phyloP scores from a whole-genome alignment of 2,888 invertebrate genomes.

The Coleophora flavipennella region DNA sequence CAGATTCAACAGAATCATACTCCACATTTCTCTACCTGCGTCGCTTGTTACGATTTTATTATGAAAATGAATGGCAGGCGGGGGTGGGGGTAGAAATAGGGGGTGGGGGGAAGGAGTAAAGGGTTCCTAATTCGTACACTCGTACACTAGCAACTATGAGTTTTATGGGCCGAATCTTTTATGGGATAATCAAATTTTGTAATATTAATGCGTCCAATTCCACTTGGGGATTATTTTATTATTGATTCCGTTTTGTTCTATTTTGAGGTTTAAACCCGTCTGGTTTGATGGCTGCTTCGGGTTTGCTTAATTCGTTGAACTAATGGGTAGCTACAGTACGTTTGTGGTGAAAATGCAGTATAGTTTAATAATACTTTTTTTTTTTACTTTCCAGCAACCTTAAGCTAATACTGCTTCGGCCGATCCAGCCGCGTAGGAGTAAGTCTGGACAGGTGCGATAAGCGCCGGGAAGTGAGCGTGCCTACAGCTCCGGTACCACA shows the following conservation, averaged over 20 bases:
- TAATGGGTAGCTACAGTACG: too few relatives aligned
- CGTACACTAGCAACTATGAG: constrained; percentile 51
- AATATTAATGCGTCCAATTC: constrained; percentile 66
- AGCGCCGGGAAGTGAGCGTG: too few relatives aligned
- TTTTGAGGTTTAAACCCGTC: neutral
- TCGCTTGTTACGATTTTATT: constrained; percentile 72
- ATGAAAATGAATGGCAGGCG: constrained; percentile 70
- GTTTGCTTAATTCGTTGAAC: too few relatives aligned
- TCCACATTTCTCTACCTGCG: constrained; percentile 71
- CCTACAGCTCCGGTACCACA: too few relatives aligned
- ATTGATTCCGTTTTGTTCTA: constrained; percentile 43
- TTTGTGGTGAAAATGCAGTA: too few relatives aligned
- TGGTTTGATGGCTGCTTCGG: neutral
- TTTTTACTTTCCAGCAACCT: too few relatives aligned
- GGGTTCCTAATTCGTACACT: constrained; percentile 72
- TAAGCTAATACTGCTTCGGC: too few relatives aligned
- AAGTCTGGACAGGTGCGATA: too few relatives aligned
- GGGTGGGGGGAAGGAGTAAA: constrained; percentile 32
- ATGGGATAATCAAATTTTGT: constrained; percentile 73
- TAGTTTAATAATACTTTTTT: too few relatives aligned
- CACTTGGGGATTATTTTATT: constrained; percentile 31
- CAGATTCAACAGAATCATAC: constrained; percentile 30
- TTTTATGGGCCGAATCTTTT: constrained; percentile 71
- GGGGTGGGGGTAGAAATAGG: constrained; percentile 23
- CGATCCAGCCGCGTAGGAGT: too few relatives aligned